These are phyloP conservation scores for Podilymbus podiceps DNA, from an alignment of 2,113 vertebrate species.

Conservation along the genomic window DNA sequence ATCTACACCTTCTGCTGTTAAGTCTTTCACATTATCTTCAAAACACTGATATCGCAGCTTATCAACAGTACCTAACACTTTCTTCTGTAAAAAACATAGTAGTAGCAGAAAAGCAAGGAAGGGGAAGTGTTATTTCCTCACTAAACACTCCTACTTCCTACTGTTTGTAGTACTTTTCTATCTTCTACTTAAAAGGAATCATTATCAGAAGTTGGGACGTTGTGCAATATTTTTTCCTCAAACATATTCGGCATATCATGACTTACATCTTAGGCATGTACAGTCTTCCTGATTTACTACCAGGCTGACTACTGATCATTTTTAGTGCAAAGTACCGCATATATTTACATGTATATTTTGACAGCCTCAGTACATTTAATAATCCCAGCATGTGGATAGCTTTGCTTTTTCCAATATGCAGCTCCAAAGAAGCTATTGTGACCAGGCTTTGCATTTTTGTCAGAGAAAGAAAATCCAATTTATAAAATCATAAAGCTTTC, in stretches of 20 bases:
- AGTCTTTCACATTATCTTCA: neutral
- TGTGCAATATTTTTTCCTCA: neutral
- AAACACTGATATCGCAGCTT: neutral
- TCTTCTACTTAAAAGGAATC: neutral
- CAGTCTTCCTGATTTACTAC: neutral
- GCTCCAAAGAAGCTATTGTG: neutral
- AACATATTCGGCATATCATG: neutral
- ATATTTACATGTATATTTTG: neutral
- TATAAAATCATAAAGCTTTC: neutral
- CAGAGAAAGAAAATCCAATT: constrained; percentile 23
- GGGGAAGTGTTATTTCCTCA: neutral
- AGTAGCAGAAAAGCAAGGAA: neutral
- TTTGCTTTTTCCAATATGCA: neutral
- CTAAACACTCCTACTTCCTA: neutral
- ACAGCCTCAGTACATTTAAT: neutral
- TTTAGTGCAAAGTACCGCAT: neutral
- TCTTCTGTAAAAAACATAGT: neutral
- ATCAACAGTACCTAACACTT: neutral
- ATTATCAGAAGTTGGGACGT: neutral
- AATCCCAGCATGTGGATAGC: neutral
- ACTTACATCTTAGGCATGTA: neutral
- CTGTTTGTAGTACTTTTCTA: neutral
- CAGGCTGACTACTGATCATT: neutral
- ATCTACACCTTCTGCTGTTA: neutral
- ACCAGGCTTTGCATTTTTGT: neutral